Evolutionary conservation across 2,797 vertebrate genomes (phyloP), one percentile per base, ranked within the genome.

Genomic region (Neopelma chrysocephalum): DNA sequence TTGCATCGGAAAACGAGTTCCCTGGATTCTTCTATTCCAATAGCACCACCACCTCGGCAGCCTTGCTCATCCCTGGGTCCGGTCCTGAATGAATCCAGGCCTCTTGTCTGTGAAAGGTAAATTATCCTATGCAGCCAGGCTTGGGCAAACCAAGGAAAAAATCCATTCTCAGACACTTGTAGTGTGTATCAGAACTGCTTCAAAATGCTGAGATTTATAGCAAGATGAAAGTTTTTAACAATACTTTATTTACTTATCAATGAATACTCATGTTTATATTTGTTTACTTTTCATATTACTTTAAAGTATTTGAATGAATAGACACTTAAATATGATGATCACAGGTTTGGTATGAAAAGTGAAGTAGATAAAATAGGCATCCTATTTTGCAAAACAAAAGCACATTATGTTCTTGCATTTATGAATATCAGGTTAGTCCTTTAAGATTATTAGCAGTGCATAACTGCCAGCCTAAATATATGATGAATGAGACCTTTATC

Each of bases 31-130:
- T 88, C 97, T 3, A 90, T 97, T 9, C 99, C 99, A 2, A 98
- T 99, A 5, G 99, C 98, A 0, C 99, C 99, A 0, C 99, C 99
- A 0, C 99, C 99, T 17, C 98, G 99, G n/a, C 99, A 99, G 96
- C 98, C 99, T 1, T 99, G 99, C 96, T 99, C 99, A 7, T 99
- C 99, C 36, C 98, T 99, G 77, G 97, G 97, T 54, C 98, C 98
- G 2, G 94, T 98, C 64, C 98, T 98, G 82, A 99, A 98, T 27
- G 99, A 99, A 23, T 98, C 98, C 22, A 98, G 99, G 82, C 99
- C 99, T 90, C 98, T 99, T 34, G 98, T 99, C 75, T 99, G 99
- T 78, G 99, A 99, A 98, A 99, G 99, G 99, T 99, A 98, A 95
- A 50, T 76, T 13, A 31, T 25, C n/a, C 57, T 31, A 4, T 1